A percentile compares a stretch with the other conserved stretches of the same genome.
Conservation (phyloP, 2,113 vertebrate species). For the Epinephelus lanceolatus region DNA sequence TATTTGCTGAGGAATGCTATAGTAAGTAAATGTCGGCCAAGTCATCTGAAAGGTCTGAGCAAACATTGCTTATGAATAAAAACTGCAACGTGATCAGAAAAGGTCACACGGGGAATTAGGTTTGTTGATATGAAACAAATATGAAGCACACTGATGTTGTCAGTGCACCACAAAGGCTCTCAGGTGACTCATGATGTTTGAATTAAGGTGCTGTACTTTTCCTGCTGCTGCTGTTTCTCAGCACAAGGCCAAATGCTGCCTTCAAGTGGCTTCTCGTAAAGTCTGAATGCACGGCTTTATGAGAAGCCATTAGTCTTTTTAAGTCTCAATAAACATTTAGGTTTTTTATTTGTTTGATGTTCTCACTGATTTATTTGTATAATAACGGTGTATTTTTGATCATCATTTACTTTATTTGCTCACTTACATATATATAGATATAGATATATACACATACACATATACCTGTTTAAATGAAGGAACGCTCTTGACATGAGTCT, state of each 20-base stretch:
- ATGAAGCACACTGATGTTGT: not conserved
- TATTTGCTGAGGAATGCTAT: not conserved
- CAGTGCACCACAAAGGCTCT: not conserved
- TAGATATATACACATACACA: too few species aligned
- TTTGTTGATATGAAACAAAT: not conserved
- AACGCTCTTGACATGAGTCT: not conserved
- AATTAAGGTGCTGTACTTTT: conserved; percentile 7
- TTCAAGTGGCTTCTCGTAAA: too few species aligned
- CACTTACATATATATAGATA: too few species aligned
- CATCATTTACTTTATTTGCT: not conserved
- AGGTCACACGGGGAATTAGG: not conserved
- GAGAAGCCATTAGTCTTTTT: too few species aligned
- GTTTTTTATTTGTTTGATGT: not conserved
- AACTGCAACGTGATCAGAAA: not conserved
- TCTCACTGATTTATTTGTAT: not conserved
- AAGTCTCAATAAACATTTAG: not conserved
- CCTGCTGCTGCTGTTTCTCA: conserved; percentile 21
- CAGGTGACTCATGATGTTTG: conserved; percentile 9
- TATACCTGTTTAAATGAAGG: not conserved
- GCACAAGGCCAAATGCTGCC: not conserved
- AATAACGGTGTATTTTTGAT: not conserved
- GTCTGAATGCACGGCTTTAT: too few species aligned
- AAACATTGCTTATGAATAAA: not conserved
- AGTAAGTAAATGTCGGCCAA: not conserved
- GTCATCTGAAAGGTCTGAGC: not conserved